Base-by-base conservation (phyloP, 2,888 invertebrate species). In the Tetheella fluctuosa region DNA sequence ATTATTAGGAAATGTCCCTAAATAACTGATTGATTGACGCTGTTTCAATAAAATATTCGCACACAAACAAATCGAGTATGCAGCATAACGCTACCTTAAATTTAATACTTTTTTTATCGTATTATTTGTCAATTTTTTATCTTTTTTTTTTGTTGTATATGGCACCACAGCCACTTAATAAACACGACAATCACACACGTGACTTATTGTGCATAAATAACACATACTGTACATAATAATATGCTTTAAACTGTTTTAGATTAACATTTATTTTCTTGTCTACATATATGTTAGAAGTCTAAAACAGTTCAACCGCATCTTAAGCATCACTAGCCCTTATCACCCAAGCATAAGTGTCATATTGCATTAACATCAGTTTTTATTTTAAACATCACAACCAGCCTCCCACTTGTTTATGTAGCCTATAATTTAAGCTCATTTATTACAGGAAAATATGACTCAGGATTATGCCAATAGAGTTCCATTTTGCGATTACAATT, bases 41-140 rank as follows among this genome's bases (percentile, higher is more conserved):
- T n/a, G n/a, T 15, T 42, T 34, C 39, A 59, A 61, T 67, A 69
- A 72, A 65, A 66, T 71, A 77, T 73, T 72, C 77, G 69, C 78
- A 79, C 70, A 77, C 73, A 69, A 73, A 64, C 34, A 76, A 74
- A 73, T 57, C 73, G 64, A 68, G 66, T 65, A 64, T 67, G 84
- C 74, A 84, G 84, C 86, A 67, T 74, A 61, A 76, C 76, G 86
- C 88, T 83, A 85, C 83, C 91, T 90, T 91, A 91, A 73, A 83
- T 76, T 86, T 88, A 91, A 88, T 87, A 89, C 86, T 90, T 90
- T 91, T 90, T 89, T 87, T 85, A 87, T 85, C 79, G 82, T 85
- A 89, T 90, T 91, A 91, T 90, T 90, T 91, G 91, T 91, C 91
- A 85, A 85, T 80, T 89, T 91, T 91, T 90, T 85, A 72, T 70